These are phyloP conservation scores for Sarcophaga carnaria DNA, from an alignment of 2,888 invertebrate genomes.

Conservation along the genomic window DNA sequence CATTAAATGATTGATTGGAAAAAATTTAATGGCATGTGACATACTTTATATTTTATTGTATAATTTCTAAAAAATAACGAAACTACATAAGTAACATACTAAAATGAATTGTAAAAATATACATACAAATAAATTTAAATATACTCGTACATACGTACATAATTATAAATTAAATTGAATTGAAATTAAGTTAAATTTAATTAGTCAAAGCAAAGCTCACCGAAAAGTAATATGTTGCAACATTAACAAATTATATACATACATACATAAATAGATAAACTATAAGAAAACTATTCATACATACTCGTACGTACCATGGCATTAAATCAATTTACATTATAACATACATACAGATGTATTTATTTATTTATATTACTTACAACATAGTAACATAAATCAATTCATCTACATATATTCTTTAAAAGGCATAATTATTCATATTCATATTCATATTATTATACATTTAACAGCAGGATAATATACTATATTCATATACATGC, in stretches of 20 bases:
- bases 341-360: slow-evolving; percentile 25
- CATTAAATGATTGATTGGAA: slow-evolving; percentile 30
- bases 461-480: not conserved
- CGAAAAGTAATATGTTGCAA: slow-evolving; percentile 60
- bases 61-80: not conserved
- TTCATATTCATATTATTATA: not conserved
- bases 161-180: slow-evolving; percentile 15
- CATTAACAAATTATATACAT: slow-evolving; percentile 44
- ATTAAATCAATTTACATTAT: not conserved
- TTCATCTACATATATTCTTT: slow-evolving; percentile 62
- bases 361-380: slow-evolving; percentile 46
- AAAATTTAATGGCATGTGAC: not conserved
- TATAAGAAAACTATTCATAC: slow-evolving; percentile 34
- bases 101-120: slow-evolving; percentile 34
- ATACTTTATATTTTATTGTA: slow-evolving; percentile 20
- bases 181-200: slow-evolving; percentile 28
- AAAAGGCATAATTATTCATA: slow-evolving; percentile 4
- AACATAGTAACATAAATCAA: slow-evolving; percentile 43
- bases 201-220: slow-evolving; percentile 69
- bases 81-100: not conserved
- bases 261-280: slow-evolving; percentile 52
- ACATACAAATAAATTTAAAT: slow-evolving; percentile 13
- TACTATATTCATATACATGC: slow-evolving; percentile 48
- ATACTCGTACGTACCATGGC: slow-evolving; percentile 35
- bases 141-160: not conserved